A percentile compares a stretch with the other conserved stretches of the same genome.
phyloP scores from a whole-genome alignment of 1,140 invertebrate genomes.

The Aphelenchoides avenae region DNA sequence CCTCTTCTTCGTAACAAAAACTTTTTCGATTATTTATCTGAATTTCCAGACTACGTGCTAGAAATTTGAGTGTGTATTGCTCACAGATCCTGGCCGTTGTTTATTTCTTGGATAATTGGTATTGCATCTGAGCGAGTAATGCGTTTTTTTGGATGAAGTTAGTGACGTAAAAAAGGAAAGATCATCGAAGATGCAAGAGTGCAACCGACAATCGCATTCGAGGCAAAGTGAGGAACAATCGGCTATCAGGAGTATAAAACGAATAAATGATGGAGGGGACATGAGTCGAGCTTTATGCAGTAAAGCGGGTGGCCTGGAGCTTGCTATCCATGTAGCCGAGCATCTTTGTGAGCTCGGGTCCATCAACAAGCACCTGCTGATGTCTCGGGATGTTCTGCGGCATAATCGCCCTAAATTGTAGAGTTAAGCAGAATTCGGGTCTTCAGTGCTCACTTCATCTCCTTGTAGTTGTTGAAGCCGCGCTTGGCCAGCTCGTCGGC shows the following conservation, averaged over 20 bases:
- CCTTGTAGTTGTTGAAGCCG: constrained; percentile 29
- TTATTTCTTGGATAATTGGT: too few species aligned
- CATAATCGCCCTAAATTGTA: constrained; percentile 11
- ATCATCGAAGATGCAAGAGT: too few species aligned
- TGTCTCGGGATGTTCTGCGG: constrained; percentile 12
- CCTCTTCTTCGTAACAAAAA: too few species aligned
- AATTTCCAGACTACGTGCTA: too few species aligned
- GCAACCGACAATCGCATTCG: too few species aligned
- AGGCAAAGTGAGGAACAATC: not conserved
- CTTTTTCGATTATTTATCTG: too few species aligned
- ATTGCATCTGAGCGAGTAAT: too few species aligned
- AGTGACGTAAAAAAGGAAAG: too few species aligned
- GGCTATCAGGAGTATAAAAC: not conserved
- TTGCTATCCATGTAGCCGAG: constrained; percentile 10
- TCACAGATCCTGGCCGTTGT: too few species aligned
- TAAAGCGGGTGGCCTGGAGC: constrained; percentile 15
- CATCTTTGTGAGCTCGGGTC: constrained; percentile 9
- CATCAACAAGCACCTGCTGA: not conserved
- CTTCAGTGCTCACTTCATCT: constrained; percentile 29
- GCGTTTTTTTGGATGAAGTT: too few species aligned
- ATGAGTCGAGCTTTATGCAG: constrained; percentile 9
- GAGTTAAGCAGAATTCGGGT: not conserved
- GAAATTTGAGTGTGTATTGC: too few species aligned
- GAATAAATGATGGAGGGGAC: not conserved
- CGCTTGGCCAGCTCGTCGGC: constrained; percentile 37